Evolutionary conservation across 2,888 invertebrate species (phyloP), one percentile per base, ranked within the genome.

Genomic region (Pheosia gnoma): DNA sequence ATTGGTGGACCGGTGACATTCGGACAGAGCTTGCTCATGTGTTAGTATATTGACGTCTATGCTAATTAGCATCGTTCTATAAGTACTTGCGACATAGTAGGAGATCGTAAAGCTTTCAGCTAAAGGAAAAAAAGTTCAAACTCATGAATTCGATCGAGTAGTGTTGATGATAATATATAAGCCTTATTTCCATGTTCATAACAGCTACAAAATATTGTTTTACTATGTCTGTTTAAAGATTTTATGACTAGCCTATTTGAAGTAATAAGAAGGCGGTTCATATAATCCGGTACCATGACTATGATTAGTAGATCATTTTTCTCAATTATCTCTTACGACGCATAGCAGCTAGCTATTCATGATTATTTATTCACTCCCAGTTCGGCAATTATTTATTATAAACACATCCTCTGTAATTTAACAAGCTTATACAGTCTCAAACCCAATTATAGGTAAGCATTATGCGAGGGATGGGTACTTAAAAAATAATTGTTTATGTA

Each of bases 1-100:
- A 88, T 89, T 88, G 89, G 78, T 74, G 71, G 78, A 78, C 82
- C 77, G 80, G 70, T 71, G 75, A 79, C 66, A 78, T 76, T 79
- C 71, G 73, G 72, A 71, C 71, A 74, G 67, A 66, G 71, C 61
- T 74, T 70, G 72, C 75, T 72, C 74, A 67, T 71, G 66, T 75
- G 79, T 79, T 77, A 65, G 70, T 61, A 41, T 55, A 57, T 59
- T 68, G 66, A 67, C 60, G 66, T 68, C 67, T 71, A 71, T 71
- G 59, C 71, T 73, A 75, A 69, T 70, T 63, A 59, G 58, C 10
- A 39, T 6, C 43, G 9, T 9, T 43, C 43, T 8, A 10, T 25
- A 25, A 25, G 25, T 25, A 25, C 25, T 25, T 25, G 25, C 25
- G 25, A 25, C 25, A 25, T 2, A 25, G 25, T 1, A 25, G 25